Evolutionary conservation across 92 coral and sea anemone species (phyloP).

Genomic region (Phenganax subtilis): DNA sequence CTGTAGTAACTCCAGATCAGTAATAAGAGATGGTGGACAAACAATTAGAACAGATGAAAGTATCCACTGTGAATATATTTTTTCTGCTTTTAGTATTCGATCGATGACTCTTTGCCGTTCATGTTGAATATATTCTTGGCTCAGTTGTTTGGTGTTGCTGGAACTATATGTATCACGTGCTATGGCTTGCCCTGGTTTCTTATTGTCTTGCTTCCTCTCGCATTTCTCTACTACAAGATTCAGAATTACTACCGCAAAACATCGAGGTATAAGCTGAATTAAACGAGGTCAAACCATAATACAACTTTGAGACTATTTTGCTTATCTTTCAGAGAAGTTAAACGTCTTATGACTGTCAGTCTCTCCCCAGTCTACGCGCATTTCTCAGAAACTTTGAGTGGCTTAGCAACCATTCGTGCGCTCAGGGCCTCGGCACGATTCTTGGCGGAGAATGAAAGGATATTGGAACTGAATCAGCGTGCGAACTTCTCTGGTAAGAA

Average conservation of each 20-base stretch:
- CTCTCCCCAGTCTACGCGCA: conserved; percentile 96
- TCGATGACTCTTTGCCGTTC: conserved; percentile 95
- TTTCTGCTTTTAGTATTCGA: conserved; percentile 64
- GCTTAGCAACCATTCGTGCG: conserved; percentile 91
- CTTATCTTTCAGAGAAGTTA: conserved; percentile 64
- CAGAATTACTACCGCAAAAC: conserved; percentile 97
- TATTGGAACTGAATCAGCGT: conserved; percentile 76
- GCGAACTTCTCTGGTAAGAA: conserved; percentile 86
- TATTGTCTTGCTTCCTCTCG: conserved; percentile 75
- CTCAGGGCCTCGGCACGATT: conserved; percentile 73
- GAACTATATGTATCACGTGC: conserved; percentile 90
- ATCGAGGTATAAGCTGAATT: conserved; percentile 56
- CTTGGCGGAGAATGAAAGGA: conserved; percentile 59
- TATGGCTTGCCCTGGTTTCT: conserved; percentile 95
- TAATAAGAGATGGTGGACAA: no score
- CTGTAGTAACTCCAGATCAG: no score
- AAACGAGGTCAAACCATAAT: not conserved
- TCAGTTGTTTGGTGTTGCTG: conserved; percentile 91
- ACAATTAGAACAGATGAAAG: no score
- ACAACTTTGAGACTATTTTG: not conserved
- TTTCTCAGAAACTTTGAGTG: conserved; percentile 94
- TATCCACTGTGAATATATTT: not conserved
- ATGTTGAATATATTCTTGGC: conserved; percentile 95
- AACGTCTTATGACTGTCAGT: conserved; percentile 83
- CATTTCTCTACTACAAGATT: conserved; percentile 73